phyloP scores from a whole-genome alignment of 2,888 invertebrate species.

The Himalopsyche kuldschensis region DNA sequence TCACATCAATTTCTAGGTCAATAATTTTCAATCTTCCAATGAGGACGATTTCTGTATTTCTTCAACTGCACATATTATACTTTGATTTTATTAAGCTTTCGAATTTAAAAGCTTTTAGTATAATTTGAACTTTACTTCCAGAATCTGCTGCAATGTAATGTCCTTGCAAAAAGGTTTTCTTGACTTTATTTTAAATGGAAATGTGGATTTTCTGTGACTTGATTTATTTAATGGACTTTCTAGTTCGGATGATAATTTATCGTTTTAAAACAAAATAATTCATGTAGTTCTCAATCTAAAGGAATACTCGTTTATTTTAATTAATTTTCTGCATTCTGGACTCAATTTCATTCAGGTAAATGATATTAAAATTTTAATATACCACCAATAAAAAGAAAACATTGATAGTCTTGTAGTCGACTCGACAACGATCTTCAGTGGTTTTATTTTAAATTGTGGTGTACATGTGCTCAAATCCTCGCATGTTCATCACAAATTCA shows the following conservation, averaged over 20 bases:
- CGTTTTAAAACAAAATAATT: background rate
- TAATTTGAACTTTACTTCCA: background rate
- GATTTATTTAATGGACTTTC: conserved; percentile 20
- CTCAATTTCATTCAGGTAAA: background rate
- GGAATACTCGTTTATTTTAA: background rate
- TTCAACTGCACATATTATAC: background rate
- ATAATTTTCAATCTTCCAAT: too few relatives aligned
- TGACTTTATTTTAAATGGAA: background rate
- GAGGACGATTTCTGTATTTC: background rate
- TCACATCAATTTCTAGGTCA: too few relatives aligned
- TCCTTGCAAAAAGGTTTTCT: background rate
- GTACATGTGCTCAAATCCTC: too few relatives aligned
- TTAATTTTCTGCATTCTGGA: background rate
- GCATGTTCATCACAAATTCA: too few relatives aligned
- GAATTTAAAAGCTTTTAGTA: conserved; percentile 4
- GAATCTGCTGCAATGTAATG: background rate
- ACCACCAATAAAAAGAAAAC: too few relatives aligned
- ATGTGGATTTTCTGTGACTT: conserved; percentile 1
- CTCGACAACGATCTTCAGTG: too few relatives aligned
- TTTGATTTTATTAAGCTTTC: background rate
- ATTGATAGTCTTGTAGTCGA: too few relatives aligned
- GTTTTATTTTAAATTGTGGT: too few relatives aligned
- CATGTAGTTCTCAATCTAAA: background rate
- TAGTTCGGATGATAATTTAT: background rate
- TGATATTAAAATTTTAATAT: too few relatives aligned